Percentiles rank a stretch among this genome's conserved stretches.
These are phyloP conservation scores for Suricata suricatta DNA, from an alignment of 2,113 vertebrate species.

Conservation along the genomic window DNA sequence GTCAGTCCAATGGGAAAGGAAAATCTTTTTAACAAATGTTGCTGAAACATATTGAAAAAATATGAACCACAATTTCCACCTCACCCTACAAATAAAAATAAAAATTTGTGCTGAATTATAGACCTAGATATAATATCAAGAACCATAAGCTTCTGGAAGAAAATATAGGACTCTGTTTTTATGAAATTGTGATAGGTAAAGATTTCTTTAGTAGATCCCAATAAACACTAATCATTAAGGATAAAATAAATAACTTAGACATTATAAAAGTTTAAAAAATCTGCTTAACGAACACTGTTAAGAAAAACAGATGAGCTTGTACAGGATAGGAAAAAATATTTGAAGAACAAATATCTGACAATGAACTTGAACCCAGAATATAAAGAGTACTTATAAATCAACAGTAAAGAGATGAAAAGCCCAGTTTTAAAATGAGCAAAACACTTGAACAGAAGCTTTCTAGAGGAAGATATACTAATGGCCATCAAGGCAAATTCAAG, in stretches of 20 bases:
- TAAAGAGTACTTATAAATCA: background rate
- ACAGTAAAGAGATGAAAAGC: background rate
- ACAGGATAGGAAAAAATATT: background rate
- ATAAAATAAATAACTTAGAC: background rate
- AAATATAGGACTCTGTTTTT: background rate
- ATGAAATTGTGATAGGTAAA: background rate
- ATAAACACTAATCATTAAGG: background rate
- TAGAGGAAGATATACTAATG: background rate
- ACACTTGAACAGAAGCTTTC: background rate
- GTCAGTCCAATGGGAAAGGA: background rate
- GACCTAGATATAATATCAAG: background rate
- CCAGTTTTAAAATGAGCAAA: background rate
- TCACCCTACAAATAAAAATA: background rate
- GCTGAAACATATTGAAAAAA: background rate
- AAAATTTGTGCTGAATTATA: background rate
- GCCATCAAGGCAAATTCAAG: background rate
- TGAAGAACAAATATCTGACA: no score
- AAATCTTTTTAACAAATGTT: background rate
- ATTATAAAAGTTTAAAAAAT: background rate
- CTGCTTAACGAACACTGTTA: background rate
- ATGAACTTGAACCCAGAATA: background rate
- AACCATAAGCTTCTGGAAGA: background rate
- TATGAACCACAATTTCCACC: background rate
- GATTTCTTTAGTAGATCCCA: background rate
- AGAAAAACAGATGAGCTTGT: background rate